Percentiles rank a stretch among this genome's conserved stretches.
Conservation (phyloP, 1,140 invertebrate genomes). For the Seison nebaliae region DNA sequence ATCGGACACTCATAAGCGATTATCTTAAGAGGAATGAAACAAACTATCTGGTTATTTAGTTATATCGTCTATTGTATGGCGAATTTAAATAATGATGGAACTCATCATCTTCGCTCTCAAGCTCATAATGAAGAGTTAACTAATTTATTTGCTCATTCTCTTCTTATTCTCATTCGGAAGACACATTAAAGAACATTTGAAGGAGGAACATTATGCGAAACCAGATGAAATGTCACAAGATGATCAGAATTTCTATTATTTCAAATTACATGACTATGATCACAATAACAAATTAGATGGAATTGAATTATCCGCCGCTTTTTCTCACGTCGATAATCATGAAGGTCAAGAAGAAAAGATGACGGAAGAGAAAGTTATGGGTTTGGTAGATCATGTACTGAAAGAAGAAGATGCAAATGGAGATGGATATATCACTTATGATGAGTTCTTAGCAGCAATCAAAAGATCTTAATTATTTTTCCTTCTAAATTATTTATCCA, state of each 20-base stretch:
- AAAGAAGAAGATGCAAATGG: constrained; percentile 11
- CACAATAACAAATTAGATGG: constrained; percentile 11
- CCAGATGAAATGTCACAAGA: constrained; percentile 11
- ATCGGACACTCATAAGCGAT: too few species aligned
- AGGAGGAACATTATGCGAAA: too few species aligned
- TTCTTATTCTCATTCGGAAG: too few species aligned
- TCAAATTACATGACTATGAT: constrained; percentile 12
- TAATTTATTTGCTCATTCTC: too few species aligned
- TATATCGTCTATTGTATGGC: too few species aligned
- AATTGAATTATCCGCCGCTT: constrained; percentile 7
- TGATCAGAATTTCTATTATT: constrained; percentile 13
- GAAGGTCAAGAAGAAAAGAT: neutral
- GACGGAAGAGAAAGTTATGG: constrained; percentile 3
- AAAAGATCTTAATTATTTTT: constrained; percentile 4
- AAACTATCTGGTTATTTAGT: too few species aligned
- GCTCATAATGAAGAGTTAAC: too few species aligned
- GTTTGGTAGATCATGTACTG: constrained; percentile 10
- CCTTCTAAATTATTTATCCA: neutral
- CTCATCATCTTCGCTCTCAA: too few species aligned
- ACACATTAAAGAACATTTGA: too few species aligned
- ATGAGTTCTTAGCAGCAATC: constrained; percentile 9
- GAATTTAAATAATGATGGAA: too few species aligned
- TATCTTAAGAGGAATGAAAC: too few species aligned
- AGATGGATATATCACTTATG: constrained; percentile 11
- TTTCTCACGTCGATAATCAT: constrained; percentile 3